Evolutionary conservation across 2,888 invertebrate genomes (phyloP), one percentile per base, ranked within the genome.

Genomic region (Dryocosmus kuriphilus): DNA sequence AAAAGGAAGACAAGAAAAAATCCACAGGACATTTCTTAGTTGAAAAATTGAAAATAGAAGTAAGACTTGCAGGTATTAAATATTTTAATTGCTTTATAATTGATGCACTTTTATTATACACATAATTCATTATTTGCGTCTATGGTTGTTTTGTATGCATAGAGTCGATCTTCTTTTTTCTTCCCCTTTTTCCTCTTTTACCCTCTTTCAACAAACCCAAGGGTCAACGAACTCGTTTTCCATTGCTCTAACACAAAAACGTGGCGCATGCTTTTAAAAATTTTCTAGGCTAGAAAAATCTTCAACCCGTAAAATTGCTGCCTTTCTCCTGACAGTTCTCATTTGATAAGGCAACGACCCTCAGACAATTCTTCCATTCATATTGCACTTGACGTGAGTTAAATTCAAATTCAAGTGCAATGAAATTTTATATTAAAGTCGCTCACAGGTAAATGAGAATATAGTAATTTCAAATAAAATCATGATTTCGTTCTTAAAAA

Each of bases 381-480:
- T 24, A 41, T 67, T 67, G 65, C 41, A 24, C 65, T 67, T 41
- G 41, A 67, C 65, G 41, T 24, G 24, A 67, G 41, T 38, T 67
- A 65, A 62, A 41, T 65, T 65, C 41, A 65, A 65, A 65, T 65
- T 8, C 65, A 65, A 65, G 35, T 32, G 62, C 32, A 19, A 24
- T 67, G 41, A 24, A 67, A 67, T 67, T 67, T 67, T 67, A 11
- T 67, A 46, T 46, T 67, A 16, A 67, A 67, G 7, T 67, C 24
- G 7, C 22, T 35, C 27, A 67, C 27, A 14, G 1, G 22, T 9
- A 14, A 27, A 67, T 24, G 38, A 41, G 65, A 63, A 63, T 32
- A 8, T n/a, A 8, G 51, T 8, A 11, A 63, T 63, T 35, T 63
- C 19, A 46, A 67, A 67, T 46, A 41, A 24, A 4, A 6, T 51